These are phyloP conservation scores for Fulica atra DNA, from an alignment of 2,113 vertebrate species.

Conservation along the genomic window DNA sequence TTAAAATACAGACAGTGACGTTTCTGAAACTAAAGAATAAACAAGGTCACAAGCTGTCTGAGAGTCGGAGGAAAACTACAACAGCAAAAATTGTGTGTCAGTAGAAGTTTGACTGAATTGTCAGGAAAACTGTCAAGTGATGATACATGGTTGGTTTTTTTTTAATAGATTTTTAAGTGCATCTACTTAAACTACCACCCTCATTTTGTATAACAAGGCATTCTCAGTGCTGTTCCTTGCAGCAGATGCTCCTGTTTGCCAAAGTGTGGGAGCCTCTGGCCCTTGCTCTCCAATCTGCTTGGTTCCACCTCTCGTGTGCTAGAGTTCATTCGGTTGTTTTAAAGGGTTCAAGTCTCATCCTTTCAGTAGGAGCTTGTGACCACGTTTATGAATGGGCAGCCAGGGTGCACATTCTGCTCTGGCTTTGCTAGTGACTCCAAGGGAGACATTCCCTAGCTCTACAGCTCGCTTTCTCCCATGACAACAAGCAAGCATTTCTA, in stretches of 20 bases:
- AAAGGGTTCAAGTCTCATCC: not conserved
- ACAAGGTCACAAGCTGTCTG: not conserved
- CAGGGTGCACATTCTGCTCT: not conserved
- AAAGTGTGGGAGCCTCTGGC: not conserved
- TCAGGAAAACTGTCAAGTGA: not conserved
- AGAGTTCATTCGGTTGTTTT: not conserved
- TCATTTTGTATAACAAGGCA: not conserved
- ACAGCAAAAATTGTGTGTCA: not conserved
- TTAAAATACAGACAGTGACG: not conserved
- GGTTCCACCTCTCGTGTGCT: not conserved
- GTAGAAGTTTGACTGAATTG: not conserved
- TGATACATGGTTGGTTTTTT: not conserved
- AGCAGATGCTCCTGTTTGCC: not conserved
- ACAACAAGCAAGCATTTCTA: not conserved
- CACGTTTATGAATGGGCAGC: not conserved
- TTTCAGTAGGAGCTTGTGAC: not conserved
- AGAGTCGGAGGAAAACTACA: not conserved
- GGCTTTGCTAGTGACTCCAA: not conserved
- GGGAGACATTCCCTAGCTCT: not conserved
- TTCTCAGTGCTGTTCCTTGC: not conserved
- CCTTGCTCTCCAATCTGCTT: not conserved
- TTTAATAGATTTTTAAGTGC: not conserved
- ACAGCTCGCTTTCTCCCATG: not conserved
- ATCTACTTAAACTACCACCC: not conserved
- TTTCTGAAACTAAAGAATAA: not conserved